Base-by-base conservation (phyloP, 1,140 invertebrate genomes). In the Hycleus cichorii region DNA sequence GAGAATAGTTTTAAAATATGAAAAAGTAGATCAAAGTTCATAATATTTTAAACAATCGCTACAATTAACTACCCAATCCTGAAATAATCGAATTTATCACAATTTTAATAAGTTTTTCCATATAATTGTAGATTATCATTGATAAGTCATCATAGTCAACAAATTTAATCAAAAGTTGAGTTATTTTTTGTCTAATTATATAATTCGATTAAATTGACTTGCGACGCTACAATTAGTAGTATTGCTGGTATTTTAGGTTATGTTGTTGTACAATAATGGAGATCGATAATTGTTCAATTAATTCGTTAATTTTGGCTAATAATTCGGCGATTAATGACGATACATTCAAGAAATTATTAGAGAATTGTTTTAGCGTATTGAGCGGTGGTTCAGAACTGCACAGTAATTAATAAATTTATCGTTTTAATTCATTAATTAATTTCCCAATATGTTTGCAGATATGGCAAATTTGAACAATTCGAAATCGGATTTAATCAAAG, bases 401-500 rank as follows among this genome's bases (percentile, higher is more conserved):
- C 65, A 67, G 74, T 74, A 65, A 66, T 60, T 7, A 7, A 5
- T 32, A 32, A 42, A 42, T 42, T 1, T 39, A 39, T 39, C 6
- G 6, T 7, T 39, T 10, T 42, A 42, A 8, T 43, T 11, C n/a
- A 46, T 40, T 5, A 39, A 26, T 25, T 57, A 2, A 47, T 47
- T 50, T 6, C 49, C 45, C 45, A 18, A 18, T 18, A 1, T 18
- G 56, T 52, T 32, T 50, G 43, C 60, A 64, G 39, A 61, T 49
- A 50, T 62, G 52, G 32, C 25, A 47, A 63, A 63, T 40, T 52
- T 73, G 44, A 66, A 70, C 53, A 69, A 69, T 32, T 72, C 71
- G 0, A 78, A 74, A 59, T 59, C 72, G 10, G 73, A 74, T 59
- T 43, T 75, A 24, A 53, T 76, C 11, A 79, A 79, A 60, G 66